Conservation (phyloP, 1,140 invertebrate genomes). For the Arion vulgaris region DNA sequence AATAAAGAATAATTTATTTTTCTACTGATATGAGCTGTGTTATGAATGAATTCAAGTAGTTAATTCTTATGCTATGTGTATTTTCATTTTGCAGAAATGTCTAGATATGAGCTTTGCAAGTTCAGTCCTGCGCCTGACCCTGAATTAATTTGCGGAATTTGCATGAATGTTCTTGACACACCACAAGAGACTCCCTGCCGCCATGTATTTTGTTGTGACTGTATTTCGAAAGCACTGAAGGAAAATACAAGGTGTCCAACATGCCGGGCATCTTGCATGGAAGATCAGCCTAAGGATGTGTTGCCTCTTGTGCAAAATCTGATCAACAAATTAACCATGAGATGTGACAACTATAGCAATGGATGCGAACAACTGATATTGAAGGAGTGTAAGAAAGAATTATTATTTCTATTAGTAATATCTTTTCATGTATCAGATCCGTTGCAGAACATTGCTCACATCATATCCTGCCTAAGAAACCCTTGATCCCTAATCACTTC, state of each 20-base stretch:
- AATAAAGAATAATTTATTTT: no score
- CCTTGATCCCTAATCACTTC: not conserved
- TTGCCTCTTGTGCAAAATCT: constrained; percentile 66
- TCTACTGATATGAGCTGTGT: no score
- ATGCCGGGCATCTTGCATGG: constrained; percentile 51
- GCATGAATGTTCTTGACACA: constrained; percentile 63
- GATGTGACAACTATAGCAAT: constrained; percentile 52
- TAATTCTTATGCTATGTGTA: not conserved
- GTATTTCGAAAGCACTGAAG: constrained; percentile 60
- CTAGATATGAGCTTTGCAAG: constrained; percentile 63
- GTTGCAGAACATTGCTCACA: not conserved
- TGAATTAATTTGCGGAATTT: constrained; percentile 66
- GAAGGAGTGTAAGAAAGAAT: constrained; percentile 47
- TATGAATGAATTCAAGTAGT: no score
- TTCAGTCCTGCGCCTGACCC: constrained; percentile 62
- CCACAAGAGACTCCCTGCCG: constrained; percentile 63
- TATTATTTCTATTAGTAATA: not conserved
- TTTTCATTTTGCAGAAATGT: constrained; percentile 47
- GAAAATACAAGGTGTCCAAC: constrained; percentile 61
- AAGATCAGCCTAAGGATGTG: constrained; percentile 54
- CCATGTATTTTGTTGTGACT: constrained; percentile 66
- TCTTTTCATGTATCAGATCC: not conserved
- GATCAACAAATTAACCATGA: constrained; percentile 60
- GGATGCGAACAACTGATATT: constrained; percentile 52
- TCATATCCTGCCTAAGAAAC: no score